Evolutionary conservation across 2,797 vertebrate genomes (phyloP).

Genomic region (Enteromius unitaeniatus): DNA sequence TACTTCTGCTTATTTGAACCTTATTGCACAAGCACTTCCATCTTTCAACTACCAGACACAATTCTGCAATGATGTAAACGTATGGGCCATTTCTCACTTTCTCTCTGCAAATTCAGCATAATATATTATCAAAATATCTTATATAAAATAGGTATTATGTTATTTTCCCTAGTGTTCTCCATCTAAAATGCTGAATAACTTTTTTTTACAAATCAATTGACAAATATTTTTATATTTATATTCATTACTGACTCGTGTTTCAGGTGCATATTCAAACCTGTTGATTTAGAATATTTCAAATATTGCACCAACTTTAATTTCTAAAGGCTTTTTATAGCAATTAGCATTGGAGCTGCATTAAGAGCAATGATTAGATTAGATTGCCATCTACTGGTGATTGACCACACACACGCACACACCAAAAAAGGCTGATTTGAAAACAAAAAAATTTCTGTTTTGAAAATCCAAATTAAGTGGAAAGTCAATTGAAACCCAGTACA

Average conservation of each 20-base stretch:
- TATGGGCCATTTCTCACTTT: background rate
- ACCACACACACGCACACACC: background rate
- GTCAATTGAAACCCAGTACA: background rate
- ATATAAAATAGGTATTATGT: background rate
- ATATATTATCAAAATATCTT: background rate
- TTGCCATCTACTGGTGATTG: conserved; percentile 27
- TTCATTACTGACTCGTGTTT: background rate
- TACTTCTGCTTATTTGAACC: background rate
- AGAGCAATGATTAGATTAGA: background rate
- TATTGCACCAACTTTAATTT: background rate
- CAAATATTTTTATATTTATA: no score
- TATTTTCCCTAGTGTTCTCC: background rate
- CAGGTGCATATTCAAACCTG: background rate
- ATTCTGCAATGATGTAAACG: background rate
- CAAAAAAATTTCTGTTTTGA: background rate
- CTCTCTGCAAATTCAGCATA: background rate
- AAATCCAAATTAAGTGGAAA: background rate
- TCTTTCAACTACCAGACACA: background rate
- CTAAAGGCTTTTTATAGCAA: background rate
- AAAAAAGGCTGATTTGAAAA: background rate
- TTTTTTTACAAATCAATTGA: background rate
- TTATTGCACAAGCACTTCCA: background rate
- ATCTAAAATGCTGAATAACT: background rate
- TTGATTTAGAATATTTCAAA: background rate
- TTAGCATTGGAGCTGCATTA: background rate